Evolutionary conservation across 2,113 vertebrate genomes (phyloP).

Genomic region (Microtus montanus): DNA sequence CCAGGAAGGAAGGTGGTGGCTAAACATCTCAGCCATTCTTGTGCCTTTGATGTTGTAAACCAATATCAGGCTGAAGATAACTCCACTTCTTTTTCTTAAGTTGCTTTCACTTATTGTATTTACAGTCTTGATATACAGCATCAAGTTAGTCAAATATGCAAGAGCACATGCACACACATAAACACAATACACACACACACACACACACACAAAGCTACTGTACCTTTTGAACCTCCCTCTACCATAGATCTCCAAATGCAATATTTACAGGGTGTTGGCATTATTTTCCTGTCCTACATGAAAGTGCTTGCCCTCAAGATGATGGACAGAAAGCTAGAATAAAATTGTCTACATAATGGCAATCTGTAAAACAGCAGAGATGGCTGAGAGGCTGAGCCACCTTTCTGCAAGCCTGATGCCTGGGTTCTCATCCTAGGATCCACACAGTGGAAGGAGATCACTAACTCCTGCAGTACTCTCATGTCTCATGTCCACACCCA

Average conservation of each 20-base stretch:
- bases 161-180: not conserved
- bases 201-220: not conserved
- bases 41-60: constrained; percentile 34
- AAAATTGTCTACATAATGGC: not conserved
- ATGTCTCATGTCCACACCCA: not conserved
- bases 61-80: not conserved
- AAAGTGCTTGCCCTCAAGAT: not conserved
- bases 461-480: not conserved
- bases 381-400: not conserved
- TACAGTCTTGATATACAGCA: not conserved
- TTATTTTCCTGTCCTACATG: not conserved
- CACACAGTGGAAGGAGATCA: not conserved
- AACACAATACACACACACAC: not conserved
- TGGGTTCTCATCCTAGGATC: not conserved
- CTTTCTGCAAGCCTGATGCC: not conserved
- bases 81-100: not conserved
- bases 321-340: not conserved
- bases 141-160: not conserved
- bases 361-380: not conserved
- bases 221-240: not conserved
- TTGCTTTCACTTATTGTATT: not conserved
- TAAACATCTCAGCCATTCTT: not conserved
- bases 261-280: not conserved
- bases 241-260: not conserved
- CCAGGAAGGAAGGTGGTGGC: constrained; percentile 16